Percentiles rank a stretch among this genome's conserved stretches.
Evolutionary conservation across 2,888 invertebrate species (phyloP).

Genomic region (Eumerus sabulonum): DNA sequence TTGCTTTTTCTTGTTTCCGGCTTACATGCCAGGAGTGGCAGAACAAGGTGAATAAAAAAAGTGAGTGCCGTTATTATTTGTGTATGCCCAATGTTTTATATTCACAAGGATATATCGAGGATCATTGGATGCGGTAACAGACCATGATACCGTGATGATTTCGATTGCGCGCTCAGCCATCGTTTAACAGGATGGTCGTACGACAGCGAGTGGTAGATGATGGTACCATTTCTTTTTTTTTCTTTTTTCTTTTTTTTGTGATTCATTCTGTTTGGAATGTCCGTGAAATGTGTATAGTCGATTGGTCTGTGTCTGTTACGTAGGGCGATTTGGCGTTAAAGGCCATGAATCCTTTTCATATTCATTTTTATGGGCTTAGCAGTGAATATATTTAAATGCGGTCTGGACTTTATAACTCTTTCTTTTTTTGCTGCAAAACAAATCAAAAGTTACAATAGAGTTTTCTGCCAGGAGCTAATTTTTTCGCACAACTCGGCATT

Average conservation of each 20-base stretch:
- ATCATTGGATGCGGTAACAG: conserved; percentile 59
- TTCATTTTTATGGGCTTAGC: conserved; percentile 14
- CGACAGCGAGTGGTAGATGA: conserved; percentile 29
- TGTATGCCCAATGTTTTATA: conserved; percentile 54
- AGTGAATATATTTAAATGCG: conserved; percentile 48
- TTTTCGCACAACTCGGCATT: background rate
- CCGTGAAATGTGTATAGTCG: conserved; percentile 27
- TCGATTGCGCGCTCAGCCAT: conserved; percentile 44
- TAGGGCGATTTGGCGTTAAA: conserved; percentile 52
- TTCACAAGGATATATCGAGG: conserved; percentile 54
- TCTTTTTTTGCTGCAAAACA: conserved; percentile 32
- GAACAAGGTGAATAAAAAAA: conserved; percentile 22
- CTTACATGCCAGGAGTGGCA: conserved; percentile 25
- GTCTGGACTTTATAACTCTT: conserved; percentile 19
- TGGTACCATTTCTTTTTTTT: conserved; percentile 30
- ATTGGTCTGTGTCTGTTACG: conserved; percentile 47
- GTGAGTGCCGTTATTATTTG: conserved; percentile 52
- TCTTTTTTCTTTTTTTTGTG: conserved; percentile 9
- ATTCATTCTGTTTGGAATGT: background rate
- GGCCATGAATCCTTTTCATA: conserved; percentile 43
- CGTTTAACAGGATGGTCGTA: conserved; percentile 44
- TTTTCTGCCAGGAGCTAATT: conserved; percentile 41
- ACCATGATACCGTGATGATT: conserved; percentile 66
- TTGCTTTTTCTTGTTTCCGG: conserved; percentile 28
- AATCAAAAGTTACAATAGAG: conserved; percentile 31